Base-by-base conservation (phyloP, 2,113 vertebrate genomes). In the Oreochromis spilurus region DNA sequence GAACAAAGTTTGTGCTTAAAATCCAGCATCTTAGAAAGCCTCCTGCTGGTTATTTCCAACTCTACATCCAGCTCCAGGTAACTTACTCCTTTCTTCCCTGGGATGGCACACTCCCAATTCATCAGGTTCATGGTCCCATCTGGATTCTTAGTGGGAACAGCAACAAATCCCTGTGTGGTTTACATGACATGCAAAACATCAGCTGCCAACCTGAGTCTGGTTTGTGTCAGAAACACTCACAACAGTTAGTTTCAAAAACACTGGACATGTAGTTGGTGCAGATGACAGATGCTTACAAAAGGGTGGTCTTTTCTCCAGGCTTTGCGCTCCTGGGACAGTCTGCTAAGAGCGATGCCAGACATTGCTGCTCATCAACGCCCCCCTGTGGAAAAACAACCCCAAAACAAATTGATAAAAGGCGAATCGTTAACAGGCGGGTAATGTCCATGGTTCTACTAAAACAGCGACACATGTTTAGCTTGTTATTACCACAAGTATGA, bases 91-190 rank as follows among this genome's bases (percentile, higher is more conserved):
- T 99, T 99, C 95, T 99, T 99, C 31, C 98, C 98, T 10, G 98
- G 98, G 90, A 99, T 99, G 91, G 98, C 98, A 87, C 98, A 99
- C 78, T 99, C 98, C 98, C 98, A 99, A 88, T 99, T 99, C 98
- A 99, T 99, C 93, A 99, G 96, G 90, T 99, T 99, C 98, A 99
- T 99, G 11, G 98, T 99, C 57, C 98, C 98, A 95, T 99, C 98
- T 29, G 98, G 98, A 87, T 99, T 99, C 95, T 99, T 99, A 29
- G 98, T 99, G 40, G 98, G 98, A 84, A 99, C 98, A 77, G 98
- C 98, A 90, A 99, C 98, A 95, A 99, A 99, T 77, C 98, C 98
- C 98, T 99, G 91, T 84, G 54, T 10, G 45, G 29, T 52, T 36
- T 6, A 84, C 9, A 79, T 9, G 7, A 58, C 4, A 85, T 4